Conservation (phyloP, 1,140 invertebrate species). For the Teleopsis dalmanni region DNA sequence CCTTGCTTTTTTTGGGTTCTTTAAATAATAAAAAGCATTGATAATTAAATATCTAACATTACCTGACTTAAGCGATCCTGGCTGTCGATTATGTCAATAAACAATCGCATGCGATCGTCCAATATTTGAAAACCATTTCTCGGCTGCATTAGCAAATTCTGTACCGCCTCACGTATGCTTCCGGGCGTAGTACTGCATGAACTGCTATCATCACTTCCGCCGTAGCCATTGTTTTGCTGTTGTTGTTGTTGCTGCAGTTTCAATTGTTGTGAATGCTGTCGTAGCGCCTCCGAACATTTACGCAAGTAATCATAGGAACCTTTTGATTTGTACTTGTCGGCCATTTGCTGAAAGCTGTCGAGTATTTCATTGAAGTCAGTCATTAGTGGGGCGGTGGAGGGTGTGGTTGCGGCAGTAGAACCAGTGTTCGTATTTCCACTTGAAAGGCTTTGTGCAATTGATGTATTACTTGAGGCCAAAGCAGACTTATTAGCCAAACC, state of each 20-base stretch:
- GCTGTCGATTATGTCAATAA: slow-evolving; percentile 71
- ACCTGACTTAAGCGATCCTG: slow-evolving; percentile 74
- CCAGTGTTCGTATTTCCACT: not conserved
- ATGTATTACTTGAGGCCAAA: not conserved
- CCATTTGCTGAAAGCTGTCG: slow-evolving; percentile 42
- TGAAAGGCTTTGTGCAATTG: not conserved
- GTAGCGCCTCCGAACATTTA: slow-evolving; percentile 41
- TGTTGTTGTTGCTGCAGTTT: slow-evolving; percentile 33
- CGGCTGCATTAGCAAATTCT: slow-evolving; percentile 58
- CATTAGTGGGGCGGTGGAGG: slow-evolving; percentile 33
- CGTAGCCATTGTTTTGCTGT: slow-evolving; percentile 25
- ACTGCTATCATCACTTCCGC: slow-evolving; percentile 34
- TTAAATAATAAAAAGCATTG: not conserved
- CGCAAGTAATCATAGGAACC: slow-evolving; percentile 43
- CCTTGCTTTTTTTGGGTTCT: not conserved
- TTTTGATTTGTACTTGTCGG: slow-evolving; percentile 42
- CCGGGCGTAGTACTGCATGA: slow-evolving; percentile 48
- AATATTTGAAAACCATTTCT: slow-evolving; percentile 65
- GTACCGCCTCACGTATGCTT: slow-evolving; percentile 55
- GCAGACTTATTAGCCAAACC: not conserved
- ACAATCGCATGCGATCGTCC: slow-evolving; percentile 67
- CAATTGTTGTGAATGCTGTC: slow-evolving; percentile 36
- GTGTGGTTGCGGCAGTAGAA: slow-evolving; percentile 29
- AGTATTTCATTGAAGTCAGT: slow-evolving; percentile 42
- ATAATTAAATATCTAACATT: slow-evolving; percentile 17